phyloP scores from a whole-genome alignment of 2,113 vertebrate species.

The Triplophysa rosa region DNA sequence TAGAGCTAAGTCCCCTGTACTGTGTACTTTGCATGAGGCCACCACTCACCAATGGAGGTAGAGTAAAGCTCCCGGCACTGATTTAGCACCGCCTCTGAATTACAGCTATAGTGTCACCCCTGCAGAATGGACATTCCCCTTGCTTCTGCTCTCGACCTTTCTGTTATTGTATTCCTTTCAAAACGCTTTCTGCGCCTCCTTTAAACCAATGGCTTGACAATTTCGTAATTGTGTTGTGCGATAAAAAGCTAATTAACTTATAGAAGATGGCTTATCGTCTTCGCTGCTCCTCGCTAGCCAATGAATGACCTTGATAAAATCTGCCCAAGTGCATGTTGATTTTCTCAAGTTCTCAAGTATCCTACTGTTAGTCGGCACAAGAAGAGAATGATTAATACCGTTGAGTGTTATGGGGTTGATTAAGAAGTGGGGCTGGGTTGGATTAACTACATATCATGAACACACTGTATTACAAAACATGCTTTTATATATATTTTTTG shows the following conservation, averaged over 20 bases:
- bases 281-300: constrained; percentile 66
- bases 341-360: constrained; percentile 40
- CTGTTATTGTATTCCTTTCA: constrained; percentile 68
- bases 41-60: constrained; percentile 69
- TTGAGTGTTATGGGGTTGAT: constrained; percentile 18
- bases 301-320: constrained; percentile 75
- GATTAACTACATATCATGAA: no score
- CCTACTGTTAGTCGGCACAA: constrained; percentile 18
- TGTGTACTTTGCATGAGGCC: constrained; percentile 71
- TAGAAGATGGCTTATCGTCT: constrained; percentile 75
- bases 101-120: constrained; percentile 55
- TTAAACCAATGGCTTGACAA: constrained; percentile 70
- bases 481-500: no score
- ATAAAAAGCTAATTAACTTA: constrained; percentile 85
- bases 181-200: constrained; percentile 62
- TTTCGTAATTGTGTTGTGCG: constrained; percentile 73
- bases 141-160: constrained; percentile 61
- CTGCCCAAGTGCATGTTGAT: constrained; percentile 53
- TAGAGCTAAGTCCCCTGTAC: constrained; percentile 68
- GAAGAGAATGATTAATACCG: constrained; percentile 41
- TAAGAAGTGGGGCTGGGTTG: neutral
- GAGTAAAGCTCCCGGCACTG: constrained; percentile 69
- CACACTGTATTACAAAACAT: no score
- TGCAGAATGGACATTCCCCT: constrained; percentile 58
- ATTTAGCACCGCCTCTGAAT: constrained; percentile 62